Conservation (phyloP, 1,140 invertebrate species). For the Piezodorus guildinii region DNA sequence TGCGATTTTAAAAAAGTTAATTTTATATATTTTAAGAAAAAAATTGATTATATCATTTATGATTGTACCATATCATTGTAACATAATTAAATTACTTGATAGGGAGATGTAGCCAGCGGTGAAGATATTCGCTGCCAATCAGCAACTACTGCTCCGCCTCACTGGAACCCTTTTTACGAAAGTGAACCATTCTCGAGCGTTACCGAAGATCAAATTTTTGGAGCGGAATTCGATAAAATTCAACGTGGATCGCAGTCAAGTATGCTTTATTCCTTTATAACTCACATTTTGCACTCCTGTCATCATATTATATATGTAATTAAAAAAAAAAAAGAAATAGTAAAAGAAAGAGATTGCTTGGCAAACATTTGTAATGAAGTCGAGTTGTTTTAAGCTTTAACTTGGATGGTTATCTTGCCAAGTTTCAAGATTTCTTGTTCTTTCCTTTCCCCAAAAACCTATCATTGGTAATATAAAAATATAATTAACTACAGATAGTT, state of each 20-base stretch:
- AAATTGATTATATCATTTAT: too few species aligned
- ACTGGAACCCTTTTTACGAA: conserved; percentile 29
- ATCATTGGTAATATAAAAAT: too few species aligned
- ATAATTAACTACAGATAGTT: too few species aligned
- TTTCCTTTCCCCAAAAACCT: too few species aligned
- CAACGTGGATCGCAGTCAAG: conserved; percentile 68
- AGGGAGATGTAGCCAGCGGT: conserved; percentile 23
- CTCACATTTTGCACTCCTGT: background rate
- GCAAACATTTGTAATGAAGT: too few species aligned
- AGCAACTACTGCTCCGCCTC: conserved; percentile 25
- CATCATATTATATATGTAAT: conserved; percentile 2
- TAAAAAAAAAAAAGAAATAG: background rate
- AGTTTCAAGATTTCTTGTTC: too few species aligned
- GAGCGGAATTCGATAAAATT: conserved; percentile 77
- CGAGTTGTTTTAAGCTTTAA: too few species aligned
- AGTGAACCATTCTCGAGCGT: conserved; percentile 44
- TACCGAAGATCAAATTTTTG: conserved; percentile 74
- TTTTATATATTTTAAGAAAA: too few species aligned
- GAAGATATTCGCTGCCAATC: conserved; percentile 25
- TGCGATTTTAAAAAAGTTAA: too few species aligned
- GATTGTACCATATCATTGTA: too few species aligned
- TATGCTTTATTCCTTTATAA: conserved; percentile 36
- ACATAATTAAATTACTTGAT: background rate
- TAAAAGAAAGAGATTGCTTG: too few species aligned
- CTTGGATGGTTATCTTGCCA: too few species aligned